Evolutionary conservation across 1,140 invertebrate genomes (phyloP), one percentile per base, ranked within the genome.

Genomic region (Camponotus floridanus): DNA sequence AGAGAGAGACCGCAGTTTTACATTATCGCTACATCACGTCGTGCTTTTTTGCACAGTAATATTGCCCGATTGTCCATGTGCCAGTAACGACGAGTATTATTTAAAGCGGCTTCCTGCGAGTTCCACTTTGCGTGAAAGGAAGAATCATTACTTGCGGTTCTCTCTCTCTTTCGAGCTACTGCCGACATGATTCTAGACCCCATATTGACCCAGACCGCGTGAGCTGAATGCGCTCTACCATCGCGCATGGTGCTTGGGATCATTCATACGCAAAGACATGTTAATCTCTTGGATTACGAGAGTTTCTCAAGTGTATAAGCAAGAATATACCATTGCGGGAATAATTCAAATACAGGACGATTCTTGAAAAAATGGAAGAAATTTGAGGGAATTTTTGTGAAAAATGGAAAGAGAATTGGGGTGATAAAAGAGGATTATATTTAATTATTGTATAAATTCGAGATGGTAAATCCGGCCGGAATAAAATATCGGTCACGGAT

Each of bases 121-220:
- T 42, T 73, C 81, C 61, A 85, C 61, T 85, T 85, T 31, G 59
- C 61, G 81, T 85, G 81, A 85, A 85, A 85, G 81, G 81, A 74
- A 65, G 73, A 39, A 76, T 85, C 42, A 76, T 85, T 85, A 85
- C 42, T 85, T 76, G 73, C 81, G 73, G 71, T 85, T 76, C 81
- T 51, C 48, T 51, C 48, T 51, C 48, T 15, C 13, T 85, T 67
- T 39, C 59, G 9, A 64, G 70, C 57, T 76, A 59, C 79, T 36
- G 45, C 36, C 57, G 31, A n/a, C 70, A 39, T 48, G 33, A 57
- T 26, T 74, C 71, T 78, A 64, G 33, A 78, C 71, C 81, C 3
- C 31, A 42, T 51, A 76, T 65, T 85, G 71, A 85, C 81, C 81
- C 59, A 65, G 81, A 85, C 57, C 74, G 55, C 57, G 59, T 55